Evolutionary conservation across 1,140 invertebrate genomes (phyloP), one percentile per base, ranked within the genome.

Genomic region (Atta texana): DNA sequence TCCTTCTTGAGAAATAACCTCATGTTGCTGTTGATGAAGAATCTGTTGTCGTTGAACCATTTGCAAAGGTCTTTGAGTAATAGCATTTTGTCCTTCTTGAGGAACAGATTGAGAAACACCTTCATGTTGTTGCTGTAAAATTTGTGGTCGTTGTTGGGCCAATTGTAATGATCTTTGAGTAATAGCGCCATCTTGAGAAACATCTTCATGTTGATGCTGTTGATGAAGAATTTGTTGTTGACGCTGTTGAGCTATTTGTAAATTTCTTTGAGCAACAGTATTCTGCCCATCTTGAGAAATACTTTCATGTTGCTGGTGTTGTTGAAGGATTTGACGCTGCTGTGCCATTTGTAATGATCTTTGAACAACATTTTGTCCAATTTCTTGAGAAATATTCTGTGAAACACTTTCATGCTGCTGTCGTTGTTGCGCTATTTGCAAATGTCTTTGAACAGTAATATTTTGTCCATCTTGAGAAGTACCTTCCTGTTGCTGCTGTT

Each of bases 321-420:
- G 96, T 88, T 96, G 96, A 82, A 96, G 95, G 24, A 96, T 96
- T 91, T 94, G 93, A 28, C 93, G 93, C 71, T 94, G 90, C 10
- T 93, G 96, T 21, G 95, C 80, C 94, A 95, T 88, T 89, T 95
- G 93, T 39, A 94, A 31, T 18, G 89, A 90, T n/a, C 93, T 90
- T 85, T 94, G 93, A 88, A 88, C 96, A 92, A 93, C 85, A 34
- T 90, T 91, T 71, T 93, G 92, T 78, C 87, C 88, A 2, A 69
- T 69, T 6, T 94, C 91, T 81, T 92, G 91, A 21, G 88, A 89
- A 8, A 91, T 86, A 14, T 34, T 64, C 16, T 80, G 76, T 21
- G 76, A 3, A 55, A 87, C 86, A 18, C 87, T 88, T 31, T 92
- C 91, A 57, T 94, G 96, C 18, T 96, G 96, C 49, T 55, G 75